Evolutionary conservation across 2,797 vertebrate genomes (phyloP).

Genomic region (Pogoniulus pusillus): DNA sequence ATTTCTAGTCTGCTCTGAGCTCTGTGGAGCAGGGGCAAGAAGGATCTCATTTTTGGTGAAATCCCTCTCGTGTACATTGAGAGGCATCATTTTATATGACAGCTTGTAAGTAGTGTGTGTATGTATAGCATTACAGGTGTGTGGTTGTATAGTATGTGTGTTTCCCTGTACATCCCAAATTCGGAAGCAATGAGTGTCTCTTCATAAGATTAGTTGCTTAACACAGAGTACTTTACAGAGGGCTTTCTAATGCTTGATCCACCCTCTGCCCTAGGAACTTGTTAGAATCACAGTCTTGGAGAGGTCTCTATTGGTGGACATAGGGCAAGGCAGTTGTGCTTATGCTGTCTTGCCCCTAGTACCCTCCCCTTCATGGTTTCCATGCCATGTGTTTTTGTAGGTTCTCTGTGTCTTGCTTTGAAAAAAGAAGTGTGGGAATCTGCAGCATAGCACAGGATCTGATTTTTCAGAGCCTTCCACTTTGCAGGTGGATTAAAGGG

Average conservation of each 20-base stretch:
- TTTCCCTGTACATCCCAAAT: background rate
- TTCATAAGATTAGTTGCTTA: background rate
- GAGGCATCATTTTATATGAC: background rate
- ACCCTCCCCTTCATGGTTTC: background rate
- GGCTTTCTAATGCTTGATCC: background rate
- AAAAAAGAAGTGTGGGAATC: background rate
- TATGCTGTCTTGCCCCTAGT: background rate
- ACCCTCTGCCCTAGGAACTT: background rate
- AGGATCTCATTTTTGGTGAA: background rate
- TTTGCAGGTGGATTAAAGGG: slow-evolving; percentile 7
- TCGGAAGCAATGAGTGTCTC: background rate
- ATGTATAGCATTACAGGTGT: accelerated
- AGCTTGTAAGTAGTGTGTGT: background rate
- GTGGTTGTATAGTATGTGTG: background rate
- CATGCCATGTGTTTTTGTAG: background rate
- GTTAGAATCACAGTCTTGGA: background rate
- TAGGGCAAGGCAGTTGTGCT: background rate
- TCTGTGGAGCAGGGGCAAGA: accelerated
- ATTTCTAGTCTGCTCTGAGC: background rate
- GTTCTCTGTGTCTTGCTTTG: background rate
- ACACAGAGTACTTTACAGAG: background rate
- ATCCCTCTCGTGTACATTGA: background rate
- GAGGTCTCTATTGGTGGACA: accelerated
- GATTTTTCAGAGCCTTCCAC: background rate
- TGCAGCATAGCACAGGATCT: background rate